Percentiles rank a stretch among this genome's conserved stretches.
Conservation (phyloP, 2,797 vertebrate genomes). For the Peromyscus melanophrys region DNA sequence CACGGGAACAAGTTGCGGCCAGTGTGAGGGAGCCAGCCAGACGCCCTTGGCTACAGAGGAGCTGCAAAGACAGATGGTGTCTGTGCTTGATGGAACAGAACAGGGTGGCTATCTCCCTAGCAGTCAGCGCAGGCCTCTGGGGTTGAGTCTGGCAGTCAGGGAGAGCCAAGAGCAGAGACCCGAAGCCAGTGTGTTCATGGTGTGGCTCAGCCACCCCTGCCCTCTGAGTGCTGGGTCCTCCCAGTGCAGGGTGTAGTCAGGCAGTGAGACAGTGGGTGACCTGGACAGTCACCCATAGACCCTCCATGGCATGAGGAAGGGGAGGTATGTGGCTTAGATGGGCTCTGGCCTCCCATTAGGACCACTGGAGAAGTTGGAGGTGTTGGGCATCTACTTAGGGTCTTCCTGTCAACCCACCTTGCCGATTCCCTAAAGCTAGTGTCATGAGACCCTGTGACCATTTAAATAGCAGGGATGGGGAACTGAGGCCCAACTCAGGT, state of each 20-base stretch:
- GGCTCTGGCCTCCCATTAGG: neutral
- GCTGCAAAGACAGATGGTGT: neutral
- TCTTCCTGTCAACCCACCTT: rapidly evolving
- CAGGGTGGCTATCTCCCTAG: neutral
- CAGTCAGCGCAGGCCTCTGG: neutral
- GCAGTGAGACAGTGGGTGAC: rapidly evolving
- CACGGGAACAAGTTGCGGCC: neutral
- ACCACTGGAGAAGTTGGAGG: neutral
- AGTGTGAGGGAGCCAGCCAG: conserved; percentile 32
- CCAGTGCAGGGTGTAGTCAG: rapidly evolving
- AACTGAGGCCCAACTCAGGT: neutral
- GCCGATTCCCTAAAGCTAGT: rapidly evolving
- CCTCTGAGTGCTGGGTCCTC: neutral
- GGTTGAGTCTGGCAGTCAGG: neutral
- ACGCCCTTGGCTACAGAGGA: neutral
- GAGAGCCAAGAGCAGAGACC: neutral
- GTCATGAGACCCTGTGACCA: rapidly evolving
- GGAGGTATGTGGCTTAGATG: rapidly evolving
- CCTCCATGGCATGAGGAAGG: neutral
- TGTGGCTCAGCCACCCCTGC: neutral
- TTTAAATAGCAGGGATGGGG: neutral
- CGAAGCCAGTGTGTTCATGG: rapidly evolving
- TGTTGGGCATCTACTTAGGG: rapidly evolving
- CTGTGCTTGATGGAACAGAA: conserved; percentile 38
- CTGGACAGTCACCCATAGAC: neutral